Evolutionary conservation across 1,140 invertebrate genomes (phyloP), one percentile per base, ranked within the genome.

Genomic region (Atta colombica): DNA sequence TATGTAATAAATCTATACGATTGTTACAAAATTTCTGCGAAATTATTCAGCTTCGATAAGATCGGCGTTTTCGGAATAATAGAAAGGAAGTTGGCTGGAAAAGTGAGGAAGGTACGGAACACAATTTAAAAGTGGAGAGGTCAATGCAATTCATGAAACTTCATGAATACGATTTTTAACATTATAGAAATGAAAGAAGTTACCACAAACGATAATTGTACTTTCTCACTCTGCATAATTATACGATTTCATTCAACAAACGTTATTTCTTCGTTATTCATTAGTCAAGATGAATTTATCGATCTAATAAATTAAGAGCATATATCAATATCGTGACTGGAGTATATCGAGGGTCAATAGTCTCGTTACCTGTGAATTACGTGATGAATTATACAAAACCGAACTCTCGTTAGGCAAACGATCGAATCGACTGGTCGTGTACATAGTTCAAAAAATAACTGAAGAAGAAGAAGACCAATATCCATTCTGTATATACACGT

Each of bases 151-250:
- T 84, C 69, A 75, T 75, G 28, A 75, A 84, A 84, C 55, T 84
- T 84, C 25, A 84, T 84, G 80, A 84, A 84, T 84, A 84, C 72
- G 31, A 84, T 75, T 84, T 74, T 49, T 74, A 61, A 18, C 39
- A 45, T 74, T 75, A 74, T 18, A n/a, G 16, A 75, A 28, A 60
- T 84, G 69, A 75, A 75, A 74, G 80, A 84, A 84, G 80, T 84
- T 84, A 75, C 45, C 80, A 45, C 80, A 84, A 84, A 74, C 21
- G 69, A 75, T 84, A 84, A 84, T 84, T 84, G 69, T 84, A 84
- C 69, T 58, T 63, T 84, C 28, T 31, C 28, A 18, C 31, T 39
- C 39, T 61, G 25, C 51, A 35, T 45, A 84, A 75, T 49, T 61
- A 28, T 35, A 51, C 39, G 39, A 28, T 74, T 74, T 84, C n/a